Evolutionary conservation across 2,888 invertebrate genomes (phyloP), one percentile per base, ranked within the genome.

Genomic region (Ophion ventricosus): DNA sequence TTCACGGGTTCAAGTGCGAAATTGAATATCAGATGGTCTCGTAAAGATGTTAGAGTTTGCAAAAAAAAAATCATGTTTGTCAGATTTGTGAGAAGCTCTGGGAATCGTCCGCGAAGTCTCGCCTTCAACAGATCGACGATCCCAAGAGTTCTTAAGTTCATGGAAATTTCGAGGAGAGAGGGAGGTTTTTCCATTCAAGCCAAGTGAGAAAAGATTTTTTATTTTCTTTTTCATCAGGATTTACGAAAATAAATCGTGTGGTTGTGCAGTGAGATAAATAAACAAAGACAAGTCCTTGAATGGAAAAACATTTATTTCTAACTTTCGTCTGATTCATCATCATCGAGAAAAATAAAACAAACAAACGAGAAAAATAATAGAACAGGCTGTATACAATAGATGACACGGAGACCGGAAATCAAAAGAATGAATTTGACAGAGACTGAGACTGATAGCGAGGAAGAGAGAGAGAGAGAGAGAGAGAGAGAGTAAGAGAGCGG

Each of bases 301-400:
- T 93, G 93, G 93, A 92, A 92, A 92, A 93, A 93, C 92, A 90
- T 93, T 93, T 93, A 93, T 93, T 93, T 92, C 90, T 91, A 92
- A 89, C 89, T 91, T 80, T 89, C 88, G 90, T 88, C 86, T 88
- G 87, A 90, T 89, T 87, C 87, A 88, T 89, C 86, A 87, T 88
- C 54, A 29, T 85, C 88, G 84, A 85, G 83, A 78, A 74, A 69
- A 83, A 86, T 72, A 79, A 69, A 75, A 76, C 80, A 78, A 61
- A 83, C 78, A 85, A 85, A 88, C 84, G 88, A n/a, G 29, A 72
- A 72, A n/a, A 83, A 83, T 75, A 72, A 66, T 82, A 84, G 82
- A 86, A 88, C 85, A 88, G 85, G 81, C 80, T 87, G 86, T 87
- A 87, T 87, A 89, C 87, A 88, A 88, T 87, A 87, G 84, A 74